phyloP scores from a whole-genome alignment of 2,888 invertebrate genomes.

The Xestoiulus laeticollis region DNA sequence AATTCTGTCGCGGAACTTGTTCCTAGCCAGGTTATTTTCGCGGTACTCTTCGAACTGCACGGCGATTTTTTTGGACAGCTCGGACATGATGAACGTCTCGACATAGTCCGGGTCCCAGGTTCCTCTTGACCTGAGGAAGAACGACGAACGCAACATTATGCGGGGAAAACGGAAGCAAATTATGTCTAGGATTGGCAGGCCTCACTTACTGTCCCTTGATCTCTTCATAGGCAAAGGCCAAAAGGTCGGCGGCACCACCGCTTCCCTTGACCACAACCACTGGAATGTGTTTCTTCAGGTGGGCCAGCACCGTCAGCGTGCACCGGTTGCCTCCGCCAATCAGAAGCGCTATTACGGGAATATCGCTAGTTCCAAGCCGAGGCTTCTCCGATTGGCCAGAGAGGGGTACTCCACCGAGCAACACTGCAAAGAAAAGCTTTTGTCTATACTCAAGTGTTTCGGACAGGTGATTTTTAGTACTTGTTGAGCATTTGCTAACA shows the following conservation, averaged over 20 bases:
- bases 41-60: constrained; percentile 62
- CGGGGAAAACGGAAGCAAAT: not conserved
- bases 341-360: constrained; percentile 64
- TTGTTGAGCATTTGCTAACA: not conserved
- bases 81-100: constrained; percentile 63
- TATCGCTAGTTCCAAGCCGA: constrained; percentile 56
- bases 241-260: constrained; percentile 63
- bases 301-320: constrained; percentile 62
- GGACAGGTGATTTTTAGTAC: not conserved
- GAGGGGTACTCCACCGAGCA: not conserved
- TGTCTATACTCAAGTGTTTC: not conserved
- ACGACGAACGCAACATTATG: not conserved
- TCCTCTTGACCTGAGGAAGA: constrained; percentile 55
- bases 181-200: not conserved
- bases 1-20: constrained; percentile 63
- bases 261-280: constrained; percentile 64
- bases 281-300: constrained; percentile 63
- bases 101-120: constrained; percentile 62
- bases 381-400: constrained; percentile 51
- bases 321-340: constrained; percentile 63
- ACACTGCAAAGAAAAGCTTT: not conserved
- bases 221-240: constrained; percentile 63
- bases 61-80: constrained; percentile 62
- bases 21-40: constrained; percentile 62
- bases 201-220: constrained; percentile 60